Evolutionary conservation across 2,113 vertebrate species (phyloP).

Genomic region (Lepidothrix coronata): DNA sequence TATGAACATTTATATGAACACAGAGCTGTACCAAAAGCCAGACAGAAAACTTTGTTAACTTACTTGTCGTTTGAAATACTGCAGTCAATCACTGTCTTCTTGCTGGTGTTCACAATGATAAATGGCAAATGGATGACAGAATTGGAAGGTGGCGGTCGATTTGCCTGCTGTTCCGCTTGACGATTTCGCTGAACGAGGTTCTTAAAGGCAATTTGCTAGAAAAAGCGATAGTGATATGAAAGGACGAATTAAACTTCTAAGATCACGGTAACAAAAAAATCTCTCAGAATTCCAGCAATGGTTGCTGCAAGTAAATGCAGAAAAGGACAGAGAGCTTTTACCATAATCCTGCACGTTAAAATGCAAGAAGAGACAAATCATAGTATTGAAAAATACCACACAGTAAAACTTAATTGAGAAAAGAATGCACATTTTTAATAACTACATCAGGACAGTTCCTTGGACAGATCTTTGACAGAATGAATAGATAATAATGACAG

Average conservation of each 20-base stretch:
- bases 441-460: neutral
- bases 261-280: neutral
- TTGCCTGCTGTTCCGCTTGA: constrained; percentile 90
- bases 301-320: neutral
- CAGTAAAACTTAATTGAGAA: neutral
- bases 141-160: constrained; percentile 89
- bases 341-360: neutral
- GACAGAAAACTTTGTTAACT: neutral
- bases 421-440: neutral
- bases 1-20: neutral
- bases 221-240: neutral
- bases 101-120: constrained; percentile 99
- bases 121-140: constrained; percentile 97
- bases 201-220: constrained; percentile 99
- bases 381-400: neutral
- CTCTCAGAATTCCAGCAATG: neutral
- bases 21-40: neutral
- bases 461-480: neutral
- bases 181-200: constrained; percentile 96
- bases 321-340: neutral
- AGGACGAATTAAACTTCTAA: neutral
- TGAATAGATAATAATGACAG: fast-evolving
- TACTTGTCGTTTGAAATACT: constrained; percentile 99
- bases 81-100: constrained; percentile 99
- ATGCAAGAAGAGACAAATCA: neutral